Evolutionary conservation across 1,140 invertebrate genomes (phyloP), one percentile per base, ranked within the genome.

Genomic region (Penaeus vannamei): DNA sequence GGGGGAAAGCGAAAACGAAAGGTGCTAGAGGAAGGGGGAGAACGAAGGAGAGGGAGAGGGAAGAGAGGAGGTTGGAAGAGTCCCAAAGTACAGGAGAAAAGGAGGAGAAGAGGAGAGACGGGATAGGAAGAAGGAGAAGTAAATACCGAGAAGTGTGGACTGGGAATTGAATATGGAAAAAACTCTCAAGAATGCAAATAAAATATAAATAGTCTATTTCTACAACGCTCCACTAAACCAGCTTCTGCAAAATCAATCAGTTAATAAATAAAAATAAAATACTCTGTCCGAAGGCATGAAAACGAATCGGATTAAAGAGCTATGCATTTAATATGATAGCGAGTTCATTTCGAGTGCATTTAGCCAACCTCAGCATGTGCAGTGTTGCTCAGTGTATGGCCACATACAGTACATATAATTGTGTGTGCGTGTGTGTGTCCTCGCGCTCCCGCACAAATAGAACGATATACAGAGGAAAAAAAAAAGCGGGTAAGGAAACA

Each of bases 41-140:
- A 66, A n/a, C 0, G n/a, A 62, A 53, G 61, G 53, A 83, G 81
- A 83, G 81, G 61, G 46, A 83, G 81, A 83, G 81, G 29, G 81
- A 83, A 53, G 64, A n/a, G 59, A 53, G 26, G 36, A 82, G 36
- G 36, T 5, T 42, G 1, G n/a, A 20, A n/a, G 26, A 32, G 32
- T 10, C 4, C 4, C 0, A 36, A 10, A n/a, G 36, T 7, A 4
- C 36, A 7, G 36, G 36, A 7, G 36, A 42, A 82, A n/a, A 82
- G 2, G 59, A 53, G 53, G 80, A 53, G 80, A 82, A 46, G 62
- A 46, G 22, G 80, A 82, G 17, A n/a, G 80, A 42, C 26, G 26
- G 22, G 23, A n/a, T 22, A 64, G 12, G 23, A 17, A 7, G 60
- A 42, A 32, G 36, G n/a, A 22, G 22, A 62, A n/a, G 62, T 10